Percentiles rank a stretch among this genome's conserved stretches.
phyloP scores from a whole-genome alignment of 2,797 vertebrate genomes.

The Denticeps clupeoides region DNA sequence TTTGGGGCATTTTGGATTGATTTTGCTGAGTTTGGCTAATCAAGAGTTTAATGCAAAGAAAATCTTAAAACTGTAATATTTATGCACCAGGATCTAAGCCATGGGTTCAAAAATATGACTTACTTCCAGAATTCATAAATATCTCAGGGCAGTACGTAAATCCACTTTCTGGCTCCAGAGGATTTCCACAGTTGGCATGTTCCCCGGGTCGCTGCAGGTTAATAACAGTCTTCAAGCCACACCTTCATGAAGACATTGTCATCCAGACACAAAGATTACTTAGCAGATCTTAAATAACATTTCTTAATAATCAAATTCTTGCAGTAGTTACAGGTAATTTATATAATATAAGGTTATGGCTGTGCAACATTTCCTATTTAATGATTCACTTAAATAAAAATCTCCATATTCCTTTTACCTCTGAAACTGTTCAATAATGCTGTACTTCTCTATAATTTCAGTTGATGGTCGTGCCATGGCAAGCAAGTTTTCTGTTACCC shows the following conservation, averaged over 20 bases:
- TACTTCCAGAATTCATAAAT: constrained; percentile 95
- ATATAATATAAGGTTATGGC: no score
- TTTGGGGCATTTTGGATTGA: no score
- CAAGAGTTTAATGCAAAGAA: no score
- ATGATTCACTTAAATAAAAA: background rate
- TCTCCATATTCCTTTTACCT: constrained; percentile 53
- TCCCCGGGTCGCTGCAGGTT: constrained; percentile 93
- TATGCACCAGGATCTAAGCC: no score
- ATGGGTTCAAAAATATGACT: no score
- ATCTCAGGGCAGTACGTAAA: constrained; percentile 89
- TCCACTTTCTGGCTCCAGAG: constrained; percentile 82
- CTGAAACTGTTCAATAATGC: constrained; percentile 81
- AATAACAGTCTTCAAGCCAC: constrained; percentile 82
- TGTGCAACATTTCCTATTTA: background rate
- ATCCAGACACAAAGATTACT: constrained; percentile 10
- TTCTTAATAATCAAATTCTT: no score
- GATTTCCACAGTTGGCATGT: constrained; percentile 86
- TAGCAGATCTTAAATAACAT: no score
- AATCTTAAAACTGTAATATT: no score
- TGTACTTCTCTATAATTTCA: constrained; percentile 78
- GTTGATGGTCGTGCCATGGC: constrained; percentile 93
- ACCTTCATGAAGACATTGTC: constrained; percentile 50
- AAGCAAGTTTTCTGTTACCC: constrained; percentile 85
- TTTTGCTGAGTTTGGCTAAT: no score
- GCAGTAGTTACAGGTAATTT: no score